Base-by-base conservation (phyloP, 2,888 invertebrate species). In the Paralinhomoeus sp. region DNA sequence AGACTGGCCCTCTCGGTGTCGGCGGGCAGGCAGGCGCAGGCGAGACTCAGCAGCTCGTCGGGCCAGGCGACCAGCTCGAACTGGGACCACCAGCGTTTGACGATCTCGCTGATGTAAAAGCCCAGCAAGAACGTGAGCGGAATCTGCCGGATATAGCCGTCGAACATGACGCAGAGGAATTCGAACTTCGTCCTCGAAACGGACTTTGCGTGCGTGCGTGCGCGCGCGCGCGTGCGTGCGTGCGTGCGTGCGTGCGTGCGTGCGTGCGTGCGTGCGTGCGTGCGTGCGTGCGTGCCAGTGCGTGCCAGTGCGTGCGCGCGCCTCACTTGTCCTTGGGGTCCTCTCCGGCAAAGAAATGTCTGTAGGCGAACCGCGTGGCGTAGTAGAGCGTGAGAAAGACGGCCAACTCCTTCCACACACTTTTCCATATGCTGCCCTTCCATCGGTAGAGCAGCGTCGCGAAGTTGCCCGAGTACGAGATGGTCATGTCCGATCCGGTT, bases 41-140 rank as follows among this genome's bases (percentile, higher is more conserved):
- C n/a, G n/a, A n/a, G n/a, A 15, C 27, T 23, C 24, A 47, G 22
- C 2, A 45, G 9, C 17, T 43, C 43, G 23, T 47, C 47, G 7
- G 47, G 47, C 41, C 41, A 40, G 2, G 43, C 40, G 15, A 48
- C 21, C 20, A 23, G n/a, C 3, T 39, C n/a, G 24, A 44, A 41
- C 38, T 45, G 42, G 42, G 17, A 47, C 47, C 47, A 47, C 47
- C 47, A 47, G 15, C 47, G 35, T 9, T 31, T 40, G 7, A 44
- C 41, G 23, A 47, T 42, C 5, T 24, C 31, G 12, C 21, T 15
- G 15, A 47, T 37, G 41, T 45, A 47, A 24, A 45, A 43, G n/a
- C 39, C 47, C 13, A 47, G 45, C n/a, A 47, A 22, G 33, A 46
- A 40, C 12, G 40, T 42, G 9, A 47, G 18, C 5, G 44, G 47